These are phyloP conservation scores for Caenorhabditis briggsae DNA, from an alignment of 1,140 invertebrate genomes.

Conservation along the genomic window DNA sequence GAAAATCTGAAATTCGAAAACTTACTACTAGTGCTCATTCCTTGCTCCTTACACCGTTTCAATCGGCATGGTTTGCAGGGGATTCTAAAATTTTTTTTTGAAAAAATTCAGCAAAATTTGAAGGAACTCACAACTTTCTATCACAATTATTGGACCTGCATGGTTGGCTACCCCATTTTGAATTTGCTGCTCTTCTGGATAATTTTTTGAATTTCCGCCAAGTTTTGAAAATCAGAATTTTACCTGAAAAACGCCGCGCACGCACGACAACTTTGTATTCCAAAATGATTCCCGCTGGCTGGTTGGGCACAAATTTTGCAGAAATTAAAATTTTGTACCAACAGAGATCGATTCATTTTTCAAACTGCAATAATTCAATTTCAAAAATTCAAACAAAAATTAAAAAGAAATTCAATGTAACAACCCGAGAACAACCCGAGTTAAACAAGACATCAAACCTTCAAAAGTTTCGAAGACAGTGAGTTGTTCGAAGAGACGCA, in stretches of 20 bases:
- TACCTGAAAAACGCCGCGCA: conserved; percentile 23
- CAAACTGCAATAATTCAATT: background rate
- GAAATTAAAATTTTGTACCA: background rate
- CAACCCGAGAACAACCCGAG: too few species aligned
- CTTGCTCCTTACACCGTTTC: conserved; percentile 18
- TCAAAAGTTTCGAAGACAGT: background rate
- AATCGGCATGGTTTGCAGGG: conserved; percentile 13
- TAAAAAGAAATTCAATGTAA: too few species aligned
- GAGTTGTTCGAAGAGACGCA: background rate
- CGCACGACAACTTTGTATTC: conserved; percentile 26
- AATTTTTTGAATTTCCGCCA: background rate
- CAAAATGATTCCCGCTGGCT: conserved; percentile 18
- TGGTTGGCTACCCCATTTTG: background rate
- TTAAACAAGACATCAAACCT: background rate
- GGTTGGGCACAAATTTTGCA: conserved; percentile 7
- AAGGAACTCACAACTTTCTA: background rate
- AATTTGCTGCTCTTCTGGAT: conserved; percentile 10
- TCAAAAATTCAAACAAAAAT: too few species aligned
- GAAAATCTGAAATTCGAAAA: background rate
- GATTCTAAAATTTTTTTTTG: background rate
- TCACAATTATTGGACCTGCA: background rate
- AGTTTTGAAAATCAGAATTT: background rate
- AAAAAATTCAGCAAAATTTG: background rate
- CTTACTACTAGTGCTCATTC: conserved; percentile 28
- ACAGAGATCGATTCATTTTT: background rate